Percentiles rank a stretch among this genome's conserved stretches.
phyloP scores from a whole-genome alignment of 2,797 vertebrate species.

The Poecilia picta region DNA sequence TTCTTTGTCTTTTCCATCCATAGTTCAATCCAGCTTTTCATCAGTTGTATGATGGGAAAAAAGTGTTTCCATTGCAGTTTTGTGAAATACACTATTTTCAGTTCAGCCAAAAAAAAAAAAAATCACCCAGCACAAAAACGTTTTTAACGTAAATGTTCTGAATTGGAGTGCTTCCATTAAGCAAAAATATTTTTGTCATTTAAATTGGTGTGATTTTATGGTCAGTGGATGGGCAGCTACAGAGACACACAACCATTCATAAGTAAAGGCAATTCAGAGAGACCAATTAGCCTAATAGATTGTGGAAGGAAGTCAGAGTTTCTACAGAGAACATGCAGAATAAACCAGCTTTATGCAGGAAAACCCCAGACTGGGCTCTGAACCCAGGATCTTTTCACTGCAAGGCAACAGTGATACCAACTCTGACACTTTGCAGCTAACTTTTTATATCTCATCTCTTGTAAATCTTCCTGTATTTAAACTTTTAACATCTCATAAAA shows the following conservation, averaged over 20 bases:
- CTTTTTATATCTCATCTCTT: neutral
- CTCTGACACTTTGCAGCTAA: neutral
- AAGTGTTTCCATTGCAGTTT: too few species aligned
- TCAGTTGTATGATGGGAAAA: too few species aligned
- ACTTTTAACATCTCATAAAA: too few species aligned
- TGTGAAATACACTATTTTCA: too few species aligned
- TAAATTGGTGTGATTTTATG: too few species aligned
- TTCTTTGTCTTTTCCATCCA: too few species aligned
- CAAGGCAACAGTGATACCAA: neutral
- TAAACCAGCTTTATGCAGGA: neutral
- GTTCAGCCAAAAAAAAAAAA: too few species aligned
- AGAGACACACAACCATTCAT: neutral
- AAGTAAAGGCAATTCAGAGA: neutral
- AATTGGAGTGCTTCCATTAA: too few species aligned
- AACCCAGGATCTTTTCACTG: neutral
- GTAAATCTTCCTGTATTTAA: neutral
- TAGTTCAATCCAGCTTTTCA: too few species aligned
- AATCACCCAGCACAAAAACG: too few species aligned
- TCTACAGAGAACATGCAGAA: neutral
- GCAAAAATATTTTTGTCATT: too few species aligned
- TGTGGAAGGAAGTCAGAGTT: neutral
- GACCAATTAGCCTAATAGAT: neutral
- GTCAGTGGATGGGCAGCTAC: neutral
- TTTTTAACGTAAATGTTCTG: too few species aligned
- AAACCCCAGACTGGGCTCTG: neutral